Conservation (phyloP, 2,113 vertebrate genomes). For the Albula goreensis region DNA sequence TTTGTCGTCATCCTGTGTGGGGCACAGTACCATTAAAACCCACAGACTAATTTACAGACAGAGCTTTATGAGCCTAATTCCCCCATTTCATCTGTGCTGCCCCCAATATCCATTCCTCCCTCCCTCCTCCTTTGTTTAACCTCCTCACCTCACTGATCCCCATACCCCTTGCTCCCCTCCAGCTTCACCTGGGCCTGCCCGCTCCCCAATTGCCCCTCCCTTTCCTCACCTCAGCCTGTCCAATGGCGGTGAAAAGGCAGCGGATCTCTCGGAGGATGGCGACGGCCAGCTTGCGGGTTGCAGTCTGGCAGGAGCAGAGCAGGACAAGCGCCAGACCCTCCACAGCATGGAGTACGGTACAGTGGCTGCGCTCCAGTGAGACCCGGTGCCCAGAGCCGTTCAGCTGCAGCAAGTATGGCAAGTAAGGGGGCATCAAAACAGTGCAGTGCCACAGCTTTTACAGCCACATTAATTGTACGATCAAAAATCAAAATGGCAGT, state of each 20-base stretch:
- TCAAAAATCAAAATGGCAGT: too few relatives aligned
- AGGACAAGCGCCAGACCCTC: constrained; percentile 93
- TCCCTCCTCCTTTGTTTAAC: background rate
- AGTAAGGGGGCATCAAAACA: background rate
- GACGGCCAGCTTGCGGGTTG: constrained; percentile 92
- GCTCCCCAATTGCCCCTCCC: background rate
- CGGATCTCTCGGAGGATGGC: constrained; percentile 91
- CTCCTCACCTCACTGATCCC: background rate
- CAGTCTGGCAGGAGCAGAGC: constrained; percentile 93
- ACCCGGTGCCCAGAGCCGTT: constrained; percentile 78
- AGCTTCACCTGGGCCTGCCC: background rate
- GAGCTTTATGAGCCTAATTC: background rate
- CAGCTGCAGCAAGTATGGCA: constrained; percentile 57
- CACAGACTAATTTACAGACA: constrained; percentile 10
- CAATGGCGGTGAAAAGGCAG: constrained; percentile 85
- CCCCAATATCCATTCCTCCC: background rate
- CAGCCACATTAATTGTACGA: too few relatives aligned
- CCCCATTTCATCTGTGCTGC: too few relatives aligned
- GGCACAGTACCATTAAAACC: background rate
- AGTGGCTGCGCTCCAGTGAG: constrained; percentile 83
- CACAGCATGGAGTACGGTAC: constrained; percentile 87
- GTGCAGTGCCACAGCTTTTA: too few relatives aligned
- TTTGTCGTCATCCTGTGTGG: constrained; percentile 90
- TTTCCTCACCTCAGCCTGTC: constrained; percentile 87
- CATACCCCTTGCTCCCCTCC: background rate